Base-by-base conservation (phyloP, 2,888 invertebrate genomes). In the Metellina segmentata region DNA sequence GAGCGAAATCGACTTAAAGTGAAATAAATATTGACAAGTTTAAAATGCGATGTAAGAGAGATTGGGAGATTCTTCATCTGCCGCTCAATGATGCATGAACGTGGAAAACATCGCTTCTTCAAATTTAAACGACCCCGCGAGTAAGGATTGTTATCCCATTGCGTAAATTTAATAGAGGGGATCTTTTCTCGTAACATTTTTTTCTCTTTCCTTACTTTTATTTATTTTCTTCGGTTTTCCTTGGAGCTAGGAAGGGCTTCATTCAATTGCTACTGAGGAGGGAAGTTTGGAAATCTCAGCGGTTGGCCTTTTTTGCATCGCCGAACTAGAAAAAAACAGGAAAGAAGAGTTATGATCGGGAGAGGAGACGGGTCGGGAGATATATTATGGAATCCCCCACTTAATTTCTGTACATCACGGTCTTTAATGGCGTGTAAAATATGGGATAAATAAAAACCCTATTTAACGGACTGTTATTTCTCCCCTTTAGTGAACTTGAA, bases 11-110 rank as follows among this genome's bases (percentile, higher is more conserved):
- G 82, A 87, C 82, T 86, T 86, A 91, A 82, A 91, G 71, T 87
- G 91, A 91, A 87, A 91, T 88, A 91, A 91, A 88, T 88, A 91
- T 88, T 88, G 91, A 88, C 91, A 91, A 91, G 85, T 79, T 91
- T 87, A 88, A 88, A 91, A 88, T 85, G 85, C 81, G 82, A 81
- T 79, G 91, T 61, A 81, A 77, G 70, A 72, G 48, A 69, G 81
- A 52, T 53, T 61, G 83, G 51, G 70, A 70, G 78, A 91, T 77
- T 87, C 81, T 83, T 90, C 90, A 90, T 90, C 90, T 85, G 81
- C 8, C 77, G 77, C 53, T 87, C 91, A 91, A 87, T 91, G 91
- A 87, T 82, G 91, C 91, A 91, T 91, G 82, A 70, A 82, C 48
- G 86, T 70, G 77, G 85, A 86, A 81, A 86, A 85, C 90, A 81